phyloP scores from a whole-genome alignment of 2,797 vertebrate genomes.

The Sebastes variabilis region DNA sequence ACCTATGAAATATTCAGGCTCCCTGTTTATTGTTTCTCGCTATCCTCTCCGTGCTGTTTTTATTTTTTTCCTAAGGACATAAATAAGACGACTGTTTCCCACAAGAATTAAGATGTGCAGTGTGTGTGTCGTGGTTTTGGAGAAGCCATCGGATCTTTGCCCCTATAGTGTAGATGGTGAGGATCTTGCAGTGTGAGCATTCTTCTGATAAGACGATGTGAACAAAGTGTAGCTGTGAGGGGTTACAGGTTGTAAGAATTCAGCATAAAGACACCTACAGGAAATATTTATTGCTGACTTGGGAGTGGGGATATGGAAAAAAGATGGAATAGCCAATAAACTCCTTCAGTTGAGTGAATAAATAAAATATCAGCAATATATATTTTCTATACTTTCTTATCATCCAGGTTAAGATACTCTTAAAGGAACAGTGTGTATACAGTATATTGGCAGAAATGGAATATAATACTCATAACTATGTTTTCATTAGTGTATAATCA shows the following conservation, averaged over 20 bases:
- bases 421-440: neutral
- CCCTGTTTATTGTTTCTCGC: constrained; percentile 3
- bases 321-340: neutral
- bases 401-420: neutral
- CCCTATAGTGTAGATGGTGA: neutral
- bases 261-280: neutral
- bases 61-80: constrained; percentile 15
- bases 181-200: neutral
- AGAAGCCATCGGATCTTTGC: neutral
- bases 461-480: neutral
- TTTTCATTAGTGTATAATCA: no score
- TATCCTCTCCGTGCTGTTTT: neutral
- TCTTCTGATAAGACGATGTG: neutral
- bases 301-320: neutral
- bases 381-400: neutral
- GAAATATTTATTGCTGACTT: neutral
- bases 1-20: constrained; percentile 35
- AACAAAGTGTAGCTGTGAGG: neutral
- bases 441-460: no score
- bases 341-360: neutral
- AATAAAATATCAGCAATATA: neutral
- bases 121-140: neutral
- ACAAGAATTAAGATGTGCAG: neutral
- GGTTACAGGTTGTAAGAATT: neutral
- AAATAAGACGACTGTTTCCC: neutral